Conservation (phyloP, 2,888 invertebrate genomes). For the Drosophila hamatofila region DNA sequence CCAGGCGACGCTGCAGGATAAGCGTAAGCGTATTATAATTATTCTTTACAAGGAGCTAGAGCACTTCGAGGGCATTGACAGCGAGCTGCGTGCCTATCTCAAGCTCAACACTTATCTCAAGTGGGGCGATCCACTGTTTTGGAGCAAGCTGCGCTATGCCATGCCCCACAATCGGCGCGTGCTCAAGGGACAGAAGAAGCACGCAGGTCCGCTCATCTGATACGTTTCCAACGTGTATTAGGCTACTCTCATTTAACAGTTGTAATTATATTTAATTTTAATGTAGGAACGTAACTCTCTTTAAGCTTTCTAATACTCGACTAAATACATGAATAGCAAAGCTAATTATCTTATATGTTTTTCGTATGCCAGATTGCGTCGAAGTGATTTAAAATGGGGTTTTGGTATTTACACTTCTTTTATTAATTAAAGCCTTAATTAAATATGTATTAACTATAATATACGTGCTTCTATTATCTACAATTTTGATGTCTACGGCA, state of each 20-base stretch:
- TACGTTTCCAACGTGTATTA: background rate
- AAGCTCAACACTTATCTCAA: constrained; percentile 91
- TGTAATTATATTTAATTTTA: background rate
- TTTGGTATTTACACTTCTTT: background rate
- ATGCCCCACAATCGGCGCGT: constrained; percentile 87
- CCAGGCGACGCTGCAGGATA: constrained; percentile 88
- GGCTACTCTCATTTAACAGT: background rate
- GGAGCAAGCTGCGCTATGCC: constrained; percentile 91
- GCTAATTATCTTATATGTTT: background rate
- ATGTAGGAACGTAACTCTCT: background rate
- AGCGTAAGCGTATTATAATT: constrained; percentile 89
- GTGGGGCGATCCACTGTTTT: constrained; percentile 92
- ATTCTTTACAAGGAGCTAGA: constrained; percentile 90
- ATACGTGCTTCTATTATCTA: background rate
- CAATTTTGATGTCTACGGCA: too few relatives aligned
- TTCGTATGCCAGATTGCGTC: background rate
- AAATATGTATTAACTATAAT: background rate
- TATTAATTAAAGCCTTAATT: background rate
- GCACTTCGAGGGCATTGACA: constrained; percentile 87
- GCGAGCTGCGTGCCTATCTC: constrained; percentile 89
- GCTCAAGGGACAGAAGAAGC: constrained; percentile 72
- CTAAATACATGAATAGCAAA: background rate
- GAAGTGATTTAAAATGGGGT: background rate
- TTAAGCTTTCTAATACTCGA: constrained; percentile 2
- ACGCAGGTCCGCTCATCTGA: constrained; percentile 64